Conservation (phyloP, 2,797 vertebrate species). For the Falco biarmicus region DNA sequence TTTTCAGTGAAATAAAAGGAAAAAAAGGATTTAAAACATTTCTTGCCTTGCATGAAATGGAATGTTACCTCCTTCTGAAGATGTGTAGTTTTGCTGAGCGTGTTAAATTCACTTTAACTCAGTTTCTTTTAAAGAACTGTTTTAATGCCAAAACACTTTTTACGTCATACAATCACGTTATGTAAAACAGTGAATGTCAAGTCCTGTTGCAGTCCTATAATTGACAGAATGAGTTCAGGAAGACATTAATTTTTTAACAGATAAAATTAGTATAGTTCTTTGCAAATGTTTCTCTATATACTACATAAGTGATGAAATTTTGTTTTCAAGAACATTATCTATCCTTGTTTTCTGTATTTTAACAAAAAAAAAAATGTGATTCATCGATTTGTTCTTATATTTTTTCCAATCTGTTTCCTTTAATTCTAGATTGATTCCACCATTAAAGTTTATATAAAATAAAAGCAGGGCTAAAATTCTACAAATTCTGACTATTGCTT, state of each 20-base stretch:
- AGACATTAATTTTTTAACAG: background rate
- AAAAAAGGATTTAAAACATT: background rate
- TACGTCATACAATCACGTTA: background rate
- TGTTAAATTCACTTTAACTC: background rate
- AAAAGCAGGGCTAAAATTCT: background rate
- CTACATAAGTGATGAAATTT: background rate
- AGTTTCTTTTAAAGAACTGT: background rate
- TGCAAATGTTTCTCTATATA: background rate
- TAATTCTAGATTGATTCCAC: background rate
- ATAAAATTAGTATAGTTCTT: background rate
- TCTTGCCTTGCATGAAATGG: background rate
- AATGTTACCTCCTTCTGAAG: background rate
- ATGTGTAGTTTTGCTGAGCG: background rate
- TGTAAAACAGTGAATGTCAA: background rate
- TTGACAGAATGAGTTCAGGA: constrained; percentile 37
- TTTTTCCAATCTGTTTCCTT: background rate
- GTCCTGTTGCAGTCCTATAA: background rate
- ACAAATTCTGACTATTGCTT: background rate
- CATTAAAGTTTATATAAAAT: background rate
- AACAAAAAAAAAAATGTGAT: background rate
- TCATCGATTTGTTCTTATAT: background rate
- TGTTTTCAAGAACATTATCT: background rate
- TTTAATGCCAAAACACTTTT: background rate
- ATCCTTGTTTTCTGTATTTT: background rate
- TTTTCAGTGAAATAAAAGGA: background rate